Conservation (phyloP, 2,888 invertebrate species). For the Neoscelio sp. region DNA sequence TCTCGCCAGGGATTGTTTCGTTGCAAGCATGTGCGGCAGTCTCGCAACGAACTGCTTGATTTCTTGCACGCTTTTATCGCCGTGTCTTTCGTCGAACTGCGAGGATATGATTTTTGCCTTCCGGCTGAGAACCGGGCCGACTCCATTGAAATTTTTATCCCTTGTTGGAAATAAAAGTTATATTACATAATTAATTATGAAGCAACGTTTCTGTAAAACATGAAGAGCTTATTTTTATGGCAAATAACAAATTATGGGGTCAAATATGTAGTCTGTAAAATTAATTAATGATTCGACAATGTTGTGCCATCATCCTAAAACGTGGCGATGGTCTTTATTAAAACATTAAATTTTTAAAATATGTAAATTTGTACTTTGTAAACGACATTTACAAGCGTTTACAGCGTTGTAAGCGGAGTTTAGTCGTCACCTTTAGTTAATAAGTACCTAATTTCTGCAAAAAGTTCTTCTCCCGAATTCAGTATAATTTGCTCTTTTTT, state of each 20-base stretch:
- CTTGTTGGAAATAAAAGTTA: constrained; percentile 82
- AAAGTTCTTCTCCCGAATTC: constrained; percentile 95
- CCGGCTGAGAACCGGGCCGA: constrained; percentile 92
- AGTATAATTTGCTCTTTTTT: constrained; percentile 91
- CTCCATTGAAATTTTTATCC: constrained; percentile 96
- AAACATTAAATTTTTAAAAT: no score
- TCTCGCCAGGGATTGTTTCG: constrained; percentile 92
- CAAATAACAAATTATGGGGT: no score
- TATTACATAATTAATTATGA: neutral
- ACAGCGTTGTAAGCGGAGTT: neutral
- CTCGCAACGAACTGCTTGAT: constrained; percentile 96
- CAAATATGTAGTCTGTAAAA: no score
- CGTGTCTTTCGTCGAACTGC: constrained; percentile 93
- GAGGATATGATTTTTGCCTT: constrained; percentile 94
- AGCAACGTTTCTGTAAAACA: no score
- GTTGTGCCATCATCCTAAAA: no score
- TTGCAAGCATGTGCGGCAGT: constrained; percentile 93
- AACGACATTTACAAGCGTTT: no score
- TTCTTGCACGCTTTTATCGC: constrained; percentile 96
- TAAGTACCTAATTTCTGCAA: constrained; percentile 88
- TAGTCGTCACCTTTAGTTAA: no score
- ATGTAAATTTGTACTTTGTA: no score
- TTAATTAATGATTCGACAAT: no score
- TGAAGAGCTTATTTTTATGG: no score
- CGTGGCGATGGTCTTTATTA: no score